Percentiles rank a stretch among this genome's conserved stretches.
Evolutionary conservation across 2,888 invertebrate genomes (phyloP).

Genomic region (Chydorus sphaericus): DNA sequence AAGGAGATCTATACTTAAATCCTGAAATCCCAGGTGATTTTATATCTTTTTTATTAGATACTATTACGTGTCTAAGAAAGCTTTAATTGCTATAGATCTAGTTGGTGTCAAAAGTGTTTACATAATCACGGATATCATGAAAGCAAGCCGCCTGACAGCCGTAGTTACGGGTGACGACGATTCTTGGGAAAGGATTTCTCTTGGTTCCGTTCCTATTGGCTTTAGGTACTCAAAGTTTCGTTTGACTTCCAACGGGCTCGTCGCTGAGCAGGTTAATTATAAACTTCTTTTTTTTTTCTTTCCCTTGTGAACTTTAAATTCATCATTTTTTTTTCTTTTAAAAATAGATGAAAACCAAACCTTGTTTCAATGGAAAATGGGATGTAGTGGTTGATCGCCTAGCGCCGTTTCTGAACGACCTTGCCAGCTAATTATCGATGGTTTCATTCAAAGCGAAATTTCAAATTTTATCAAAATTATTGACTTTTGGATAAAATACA

Average conservation of each 20-base stretch:
- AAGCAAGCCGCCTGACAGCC: not conserved
- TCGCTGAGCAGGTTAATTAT: not conserved
- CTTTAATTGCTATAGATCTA: not conserved
- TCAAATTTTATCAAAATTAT: too few relatives aligned
- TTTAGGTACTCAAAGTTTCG: not conserved
- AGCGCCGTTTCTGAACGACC: not conserved
- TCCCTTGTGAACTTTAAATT: not conserved
- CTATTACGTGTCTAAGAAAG: not conserved
- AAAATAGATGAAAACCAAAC: not conserved
- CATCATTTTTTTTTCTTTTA: not conserved
- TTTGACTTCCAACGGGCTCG: not conserved
- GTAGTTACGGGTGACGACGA: not conserved
- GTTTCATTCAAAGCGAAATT: too few relatives aligned
- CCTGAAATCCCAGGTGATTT: not conserved
- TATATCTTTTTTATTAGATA: not conserved
- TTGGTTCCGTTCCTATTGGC: not conserved
- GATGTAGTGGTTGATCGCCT: not conserved
- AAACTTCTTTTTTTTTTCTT: not conserved
- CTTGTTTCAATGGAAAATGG: not conserved
- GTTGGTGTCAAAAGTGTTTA: not conserved
- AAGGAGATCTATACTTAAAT: not conserved
- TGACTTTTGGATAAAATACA: too few relatives aligned
- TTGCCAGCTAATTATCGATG: too few relatives aligned
- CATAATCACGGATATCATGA: conserved; percentile 1
- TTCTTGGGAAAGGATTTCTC: not conserved